These are phyloP conservation scores for Mesorhabditis belari DNA, from an alignment of 2,888 invertebrate species.

Conservation along the genomic window DNA sequence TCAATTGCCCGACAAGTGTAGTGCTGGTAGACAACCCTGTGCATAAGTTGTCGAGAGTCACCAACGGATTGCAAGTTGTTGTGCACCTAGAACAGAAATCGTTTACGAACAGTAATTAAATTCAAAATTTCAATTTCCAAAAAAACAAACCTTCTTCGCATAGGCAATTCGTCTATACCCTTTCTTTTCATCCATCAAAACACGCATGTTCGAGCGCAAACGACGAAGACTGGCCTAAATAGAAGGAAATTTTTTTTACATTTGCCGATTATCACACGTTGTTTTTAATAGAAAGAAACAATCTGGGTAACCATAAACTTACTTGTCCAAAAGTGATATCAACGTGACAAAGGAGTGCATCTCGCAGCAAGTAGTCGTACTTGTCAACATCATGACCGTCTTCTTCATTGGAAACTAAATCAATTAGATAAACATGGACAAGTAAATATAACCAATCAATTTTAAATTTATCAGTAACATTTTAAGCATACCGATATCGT, in stretches of 20 bases:
- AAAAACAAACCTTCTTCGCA: neutral
- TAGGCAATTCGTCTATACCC: slow-evolving; percentile 12
- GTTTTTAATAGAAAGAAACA: neutral
- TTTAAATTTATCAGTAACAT: slow-evolving; percentile 62
- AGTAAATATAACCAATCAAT: slow-evolving; percentile 61
- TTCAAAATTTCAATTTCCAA: too few species aligned
- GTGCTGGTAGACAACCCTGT: slow-evolving; percentile 44
- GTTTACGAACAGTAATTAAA: too few species aligned
- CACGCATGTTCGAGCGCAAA: slow-evolving; percentile 16
- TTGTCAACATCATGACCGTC: slow-evolving; percentile 37
- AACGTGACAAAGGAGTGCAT: slow-evolving; percentile 14
- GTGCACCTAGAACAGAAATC: slow-evolving; percentile 5
- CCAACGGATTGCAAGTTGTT: slow-evolving; percentile 20
- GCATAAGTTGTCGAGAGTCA: slow-evolving; percentile 28
- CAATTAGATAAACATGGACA: neutral
- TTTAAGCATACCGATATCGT: slow-evolving; percentile 60
- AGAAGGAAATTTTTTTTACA: neutral
- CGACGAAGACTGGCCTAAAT: slow-evolving; percentile 9
- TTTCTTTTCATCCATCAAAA: slow-evolving; percentile 11
- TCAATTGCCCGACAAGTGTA: slow-evolving; percentile 34
- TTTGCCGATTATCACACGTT: too few species aligned
- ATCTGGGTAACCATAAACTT: neutral
- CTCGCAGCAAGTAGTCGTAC: slow-evolving; percentile 66
- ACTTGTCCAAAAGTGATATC: slow-evolving; percentile 16
- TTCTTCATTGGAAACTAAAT: slow-evolving; percentile 20